Conservation (phyloP, 2,797 vertebrate genomes). For the Poecilia wingei region DNA sequence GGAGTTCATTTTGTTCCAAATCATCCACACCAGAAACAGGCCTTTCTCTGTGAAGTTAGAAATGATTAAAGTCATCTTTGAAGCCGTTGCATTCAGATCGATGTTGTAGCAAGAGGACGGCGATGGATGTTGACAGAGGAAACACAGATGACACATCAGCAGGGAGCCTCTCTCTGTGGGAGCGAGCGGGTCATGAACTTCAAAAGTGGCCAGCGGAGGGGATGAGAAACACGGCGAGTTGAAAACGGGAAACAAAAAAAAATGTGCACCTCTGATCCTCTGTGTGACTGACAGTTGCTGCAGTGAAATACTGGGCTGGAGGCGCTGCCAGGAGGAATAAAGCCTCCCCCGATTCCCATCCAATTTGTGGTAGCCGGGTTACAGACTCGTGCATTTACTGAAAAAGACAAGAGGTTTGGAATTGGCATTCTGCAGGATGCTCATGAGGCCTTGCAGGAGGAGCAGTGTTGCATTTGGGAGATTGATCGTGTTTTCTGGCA, state of each 20-base stretch:
- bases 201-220: conserved; percentile 46
- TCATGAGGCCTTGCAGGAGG: conserved; percentile 34
- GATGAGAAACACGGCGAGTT: conserved; percentile 58
- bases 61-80: conserved; percentile 7
- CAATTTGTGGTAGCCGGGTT: conserved; percentile 72
- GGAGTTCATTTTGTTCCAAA: neutral
- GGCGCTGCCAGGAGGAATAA: conserved; percentile 73
- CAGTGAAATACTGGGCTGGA: conserved; percentile 65
- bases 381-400: conserved; percentile 65
- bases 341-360: conserved; percentile 74
- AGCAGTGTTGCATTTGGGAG: conserved; percentile 59
- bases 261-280: conserved; percentile 51
- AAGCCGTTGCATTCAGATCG: conserved; percentile 19
- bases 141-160: conserved; percentile 39
- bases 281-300: conserved; percentile 64
- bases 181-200: conserved; percentile 57
- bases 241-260: conserved; percentile 66
- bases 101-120: conserved; percentile 13
- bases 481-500: conserved; percentile 62
- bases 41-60: neutral
- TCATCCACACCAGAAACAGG: neutral
- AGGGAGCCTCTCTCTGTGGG: conserved; percentile 28
- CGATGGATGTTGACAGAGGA: conserved; percentile 39
- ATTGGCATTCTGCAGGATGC: conserved; percentile 68
- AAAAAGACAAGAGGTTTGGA: conserved; percentile 67